phyloP scores from a whole-genome alignment of 2,113 vertebrate species.

The Psittacus erithacus region DNA sequence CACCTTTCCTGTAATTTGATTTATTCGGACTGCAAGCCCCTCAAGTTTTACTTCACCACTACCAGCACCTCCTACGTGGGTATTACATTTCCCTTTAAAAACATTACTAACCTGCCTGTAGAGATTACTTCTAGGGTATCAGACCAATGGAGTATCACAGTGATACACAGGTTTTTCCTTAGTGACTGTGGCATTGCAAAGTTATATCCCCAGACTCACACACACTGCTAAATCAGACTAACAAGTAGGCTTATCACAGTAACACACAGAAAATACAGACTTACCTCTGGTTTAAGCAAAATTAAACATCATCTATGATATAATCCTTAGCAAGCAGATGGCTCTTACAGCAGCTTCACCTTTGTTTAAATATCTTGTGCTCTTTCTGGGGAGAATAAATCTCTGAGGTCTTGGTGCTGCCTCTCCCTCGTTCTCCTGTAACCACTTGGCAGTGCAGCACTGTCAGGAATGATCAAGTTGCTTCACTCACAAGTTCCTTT shows the following conservation, averaged over 20 bases:
- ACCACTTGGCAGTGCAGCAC: slow-evolving; percentile 37
- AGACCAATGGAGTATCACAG: background rate
- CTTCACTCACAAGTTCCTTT: slow-evolving; percentile 61
- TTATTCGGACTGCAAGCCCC: background rate
- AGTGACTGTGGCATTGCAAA: background rate
- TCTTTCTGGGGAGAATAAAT: slow-evolving; percentile 34
- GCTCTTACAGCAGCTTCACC: slow-evolving; percentile 31
- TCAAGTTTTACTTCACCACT: background rate
- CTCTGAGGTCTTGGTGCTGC: background rate
- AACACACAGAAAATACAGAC: slow-evolving; percentile 23
- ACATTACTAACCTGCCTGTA: background rate
- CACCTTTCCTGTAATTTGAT: background rate
- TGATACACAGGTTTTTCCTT: background rate
- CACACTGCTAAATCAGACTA: background rate
- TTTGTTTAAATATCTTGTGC: slow-evolving; percentile 43
- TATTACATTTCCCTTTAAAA: background rate
- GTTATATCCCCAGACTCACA: background rate
- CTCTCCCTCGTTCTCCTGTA: slow-evolving; percentile 26
- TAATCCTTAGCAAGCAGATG: slow-evolving; percentile 12
- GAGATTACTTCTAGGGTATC: background rate
- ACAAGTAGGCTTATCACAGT: background rate
- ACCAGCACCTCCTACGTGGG: background rate
- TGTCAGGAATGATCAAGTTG: slow-evolving; percentile 46
- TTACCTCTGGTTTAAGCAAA: slow-evolving; percentile 72
- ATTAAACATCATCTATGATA: slow-evolving; percentile 13